A percentile compares a stretch with the other conserved stretches of the same genome.
These are phyloP conservation scores for Chiloscyllium punctatum DNA, from an alignment of 2,797 vertebrate species.

Conservation along the genomic window DNA sequence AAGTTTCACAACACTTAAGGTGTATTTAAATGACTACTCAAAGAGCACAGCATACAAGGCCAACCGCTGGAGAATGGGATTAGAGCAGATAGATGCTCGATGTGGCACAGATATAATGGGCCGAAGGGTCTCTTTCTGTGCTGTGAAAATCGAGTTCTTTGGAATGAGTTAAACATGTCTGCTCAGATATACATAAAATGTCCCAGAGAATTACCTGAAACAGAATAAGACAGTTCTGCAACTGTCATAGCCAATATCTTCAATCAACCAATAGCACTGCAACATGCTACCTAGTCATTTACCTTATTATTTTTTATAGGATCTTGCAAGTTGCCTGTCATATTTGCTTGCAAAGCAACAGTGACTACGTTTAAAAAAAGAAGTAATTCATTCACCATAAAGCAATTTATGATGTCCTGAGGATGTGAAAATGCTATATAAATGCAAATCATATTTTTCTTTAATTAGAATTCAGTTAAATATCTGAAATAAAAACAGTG, in stretches of 20 bases:
- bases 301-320: neutral
- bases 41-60: too few species aligned
- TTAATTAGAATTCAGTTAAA: neutral
- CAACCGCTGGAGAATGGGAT: too few species aligned
- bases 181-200: neutral
- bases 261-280: neutral
- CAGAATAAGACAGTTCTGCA: neutral
- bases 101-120: too few species aligned
- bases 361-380: neutral
- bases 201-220: neutral
- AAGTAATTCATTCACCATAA: neutral
- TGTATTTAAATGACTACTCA: too few species aligned
- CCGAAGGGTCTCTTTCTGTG: too few species aligned
- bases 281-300: neutral
- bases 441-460: neutral
- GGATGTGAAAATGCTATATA: conserved; percentile 8
- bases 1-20: too few species aligned
- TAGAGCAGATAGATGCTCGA: too few species aligned
- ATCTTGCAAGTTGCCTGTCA: neutral
- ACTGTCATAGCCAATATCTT: neutral
- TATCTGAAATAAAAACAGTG: neutral
- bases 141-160: too few species aligned
- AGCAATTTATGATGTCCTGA: neutral
- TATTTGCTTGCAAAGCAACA: neutral
- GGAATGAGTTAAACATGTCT: neutral